Percentiles rank a stretch among this genome's conserved stretches.
phyloP scores from a whole-genome alignment of 1,140 invertebrate genomes.

The Streblospio benedicti region DNA sequence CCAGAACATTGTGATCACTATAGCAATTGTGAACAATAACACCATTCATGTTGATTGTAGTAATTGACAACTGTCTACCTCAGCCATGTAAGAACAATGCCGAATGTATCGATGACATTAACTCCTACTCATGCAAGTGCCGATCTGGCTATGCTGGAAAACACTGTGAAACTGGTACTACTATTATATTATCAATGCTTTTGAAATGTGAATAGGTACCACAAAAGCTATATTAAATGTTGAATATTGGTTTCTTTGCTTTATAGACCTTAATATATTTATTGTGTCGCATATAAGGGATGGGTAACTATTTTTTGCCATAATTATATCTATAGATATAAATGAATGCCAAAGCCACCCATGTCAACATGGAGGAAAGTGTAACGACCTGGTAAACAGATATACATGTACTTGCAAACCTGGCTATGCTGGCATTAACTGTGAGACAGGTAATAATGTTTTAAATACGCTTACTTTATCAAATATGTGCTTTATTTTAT shows the following conservation, averaged over 20 bases:
- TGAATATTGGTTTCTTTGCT: too few relatives aligned
- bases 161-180: slow-evolving; percentile 20
- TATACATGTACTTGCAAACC: slow-evolving; percentile 23
- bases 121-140: slow-evolving; percentile 10
- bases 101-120: slow-evolving; percentile 25
- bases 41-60: too few relatives aligned
- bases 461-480: too few relatives aligned
- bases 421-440: slow-evolving; percentile 25
- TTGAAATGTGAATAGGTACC: too few relatives aligned
- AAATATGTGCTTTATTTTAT: too few relatives aligned
- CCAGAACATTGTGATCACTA: too few relatives aligned
- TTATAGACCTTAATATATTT: too few relatives aligned
- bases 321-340: neutral
- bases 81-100: slow-evolving; percentile 34
- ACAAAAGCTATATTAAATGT: too few relatives aligned
- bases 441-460: slow-evolving; percentile 11
- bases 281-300: too few relatives aligned
- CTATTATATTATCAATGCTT: too few relatives aligned
- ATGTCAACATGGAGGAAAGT: slow-evolving; percentile 18
- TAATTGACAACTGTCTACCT: slow-evolving; percentile 29
- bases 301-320: too few relatives aligned
- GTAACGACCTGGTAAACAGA: slow-evolving; percentile 16
- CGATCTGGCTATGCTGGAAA: slow-evolving; percentile 21
- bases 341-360: slow-evolving; percentile 17
- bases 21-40: too few relatives aligned